Evolutionary conservation across 2,113 vertebrate species (phyloP).

Genomic region (Rhodinocichla rosea): DNA sequence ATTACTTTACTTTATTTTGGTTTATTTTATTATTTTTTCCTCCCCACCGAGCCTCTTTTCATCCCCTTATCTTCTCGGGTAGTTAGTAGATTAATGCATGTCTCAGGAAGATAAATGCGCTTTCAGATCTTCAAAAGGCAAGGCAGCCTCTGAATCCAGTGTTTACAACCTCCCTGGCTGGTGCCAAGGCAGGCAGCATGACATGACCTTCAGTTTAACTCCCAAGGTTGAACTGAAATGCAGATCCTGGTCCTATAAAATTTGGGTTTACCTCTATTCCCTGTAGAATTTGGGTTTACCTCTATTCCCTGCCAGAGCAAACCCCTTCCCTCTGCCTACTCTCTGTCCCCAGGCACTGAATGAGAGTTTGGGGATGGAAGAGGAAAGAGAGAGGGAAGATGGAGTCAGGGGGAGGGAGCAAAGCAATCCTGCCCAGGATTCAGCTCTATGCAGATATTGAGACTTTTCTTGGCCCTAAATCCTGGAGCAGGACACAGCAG

Average conservation of each 20-base stretch:
- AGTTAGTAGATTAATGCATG: conserved; percentile 40
- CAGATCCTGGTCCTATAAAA: fast-evolving
- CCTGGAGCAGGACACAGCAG: neutral
- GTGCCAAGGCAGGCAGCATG: neutral
- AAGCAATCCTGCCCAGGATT: neutral
- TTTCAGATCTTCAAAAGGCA: conserved; percentile 52
- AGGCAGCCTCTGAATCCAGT: conserved; percentile 16
- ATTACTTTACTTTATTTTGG: neutral
- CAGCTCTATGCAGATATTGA: fast-evolving
- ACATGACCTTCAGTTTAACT: neutral
- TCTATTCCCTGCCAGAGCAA: neutral
- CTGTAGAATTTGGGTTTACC: fast-evolving
- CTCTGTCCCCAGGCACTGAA: neutral
- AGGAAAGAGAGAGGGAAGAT: neutral
- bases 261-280: neutral
- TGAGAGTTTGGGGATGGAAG: neutral
- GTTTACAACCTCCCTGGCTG: neutral
- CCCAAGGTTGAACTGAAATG: neutral
- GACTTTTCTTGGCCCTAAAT: neutral
- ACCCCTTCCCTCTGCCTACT: neutral
- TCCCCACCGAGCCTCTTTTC: neutral
- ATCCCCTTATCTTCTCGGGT: conserved; percentile 14
- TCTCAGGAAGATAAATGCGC: conserved; percentile 51
- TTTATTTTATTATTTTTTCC: neutral
- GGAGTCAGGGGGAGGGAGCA: neutral